These are phyloP conservation scores for Drosophila parvula DNA, from an alignment of 1,140 invertebrate genomes.

Conservation along the genomic window DNA sequence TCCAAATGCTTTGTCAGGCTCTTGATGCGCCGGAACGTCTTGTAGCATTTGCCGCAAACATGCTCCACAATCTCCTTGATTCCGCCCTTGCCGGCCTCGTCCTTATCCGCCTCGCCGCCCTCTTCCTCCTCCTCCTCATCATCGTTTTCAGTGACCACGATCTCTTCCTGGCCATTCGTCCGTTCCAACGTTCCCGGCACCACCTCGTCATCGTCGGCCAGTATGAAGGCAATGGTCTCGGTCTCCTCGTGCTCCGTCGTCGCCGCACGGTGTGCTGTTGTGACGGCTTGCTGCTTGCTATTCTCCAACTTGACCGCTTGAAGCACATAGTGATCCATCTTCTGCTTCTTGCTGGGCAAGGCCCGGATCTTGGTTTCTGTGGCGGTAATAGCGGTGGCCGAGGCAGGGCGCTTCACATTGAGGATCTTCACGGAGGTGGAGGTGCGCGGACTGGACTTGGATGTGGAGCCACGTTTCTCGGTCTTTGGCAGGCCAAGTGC, in stretches of 20 bases:
- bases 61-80: conserved; percentile 81
- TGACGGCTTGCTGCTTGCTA: conserved; percentile 52
- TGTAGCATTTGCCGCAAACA: conserved; percentile 82
- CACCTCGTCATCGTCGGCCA: conserved; percentile 63
- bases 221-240: conserved; percentile 75
- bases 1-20: conserved; percentile 78
- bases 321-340: conserved; percentile 78
- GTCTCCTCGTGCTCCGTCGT: conserved; percentile 45
- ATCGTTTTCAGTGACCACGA: conserved; percentile 53
- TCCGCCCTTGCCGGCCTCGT: conserved; percentile 19
- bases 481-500: conserved; percentile 24
- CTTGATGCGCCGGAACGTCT: conserved; percentile 76
- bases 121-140: conserved; percentile 40
- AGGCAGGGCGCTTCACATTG: conserved; percentile 52
- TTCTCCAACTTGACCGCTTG: conserved; percentile 70
- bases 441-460: conserved; percentile 15
- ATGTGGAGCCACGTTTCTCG: conserved; percentile 33
- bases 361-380: conserved; percentile 60
- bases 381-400: conserved; percentile 4
- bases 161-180: conserved; percentile 51
- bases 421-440: conserved; percentile 57
- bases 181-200: conserved; percentile 30
- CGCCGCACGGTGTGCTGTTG: conserved; percentile 16
- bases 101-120: conserved; percentile 50
- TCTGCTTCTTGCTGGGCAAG: conserved; percentile 51